Evolutionary conservation across 2,113 vertebrate species (phyloP), one percentile per base, ranked within the genome.

Genomic region (Laterallus jamaicensis): DNA sequence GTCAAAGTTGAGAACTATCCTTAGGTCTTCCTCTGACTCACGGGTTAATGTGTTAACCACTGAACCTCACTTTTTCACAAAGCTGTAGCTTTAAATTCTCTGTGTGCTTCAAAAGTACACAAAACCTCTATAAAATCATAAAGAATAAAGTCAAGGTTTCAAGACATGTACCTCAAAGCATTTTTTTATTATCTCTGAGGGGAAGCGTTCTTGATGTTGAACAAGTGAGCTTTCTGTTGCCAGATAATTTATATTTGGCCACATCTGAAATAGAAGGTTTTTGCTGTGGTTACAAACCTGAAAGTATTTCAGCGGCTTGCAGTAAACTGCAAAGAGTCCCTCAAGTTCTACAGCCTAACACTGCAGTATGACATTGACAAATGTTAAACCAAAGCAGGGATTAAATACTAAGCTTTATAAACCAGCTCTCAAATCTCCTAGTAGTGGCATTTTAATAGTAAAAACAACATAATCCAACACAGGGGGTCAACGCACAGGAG

Each of bases 211-310:
- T 59, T 60, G n/a, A 40, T 90, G 64, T 82, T 86, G 63, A 77
- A 69, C 22, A 80, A 94, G 60, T 15, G 17, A 90, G n/a, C 5
- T 80, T 88, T 81, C 66, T 82, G 64, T 80, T 86, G 62, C 42
- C 37, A 68, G 19, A 79, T 55, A 84, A 88, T 92, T 81, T 89
- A 47, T 86, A 90, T 93, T 94, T 92, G 70, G 91, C 35, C 28
- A 22, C 77, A 81, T 74, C 40, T 94, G 80, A 97, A 97, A 93
- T 25, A 70, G 67, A 92, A 88, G 35, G 20, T 2, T 50, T 96
- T 82, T 80, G 49, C 42, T 73, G 70, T 81, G 35, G 52, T 92
- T 93, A 68, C 49, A 94, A 93, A 91, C 52, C 42, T 70, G 47
- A 54, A 94, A 83, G 40, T 37, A 78, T 93, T 95, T 77, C 88